Conservation (phyloP, 2,113 vertebrate species). For the Recurvirostra avosetta region DNA sequence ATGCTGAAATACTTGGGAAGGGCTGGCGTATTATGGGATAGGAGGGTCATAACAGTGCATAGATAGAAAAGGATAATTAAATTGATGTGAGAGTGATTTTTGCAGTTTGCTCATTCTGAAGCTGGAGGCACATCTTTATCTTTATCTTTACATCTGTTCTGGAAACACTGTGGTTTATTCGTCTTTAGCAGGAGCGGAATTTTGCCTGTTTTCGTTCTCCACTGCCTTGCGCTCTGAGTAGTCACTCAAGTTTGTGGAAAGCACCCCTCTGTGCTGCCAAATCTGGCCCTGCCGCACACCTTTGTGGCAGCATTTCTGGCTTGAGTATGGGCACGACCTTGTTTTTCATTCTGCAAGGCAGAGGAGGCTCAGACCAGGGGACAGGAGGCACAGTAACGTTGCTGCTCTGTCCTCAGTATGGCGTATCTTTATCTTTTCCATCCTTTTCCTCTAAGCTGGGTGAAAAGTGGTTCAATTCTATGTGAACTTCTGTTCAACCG, state of each 20-base stretch:
- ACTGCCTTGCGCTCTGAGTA: fast-evolving
- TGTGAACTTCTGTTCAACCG: background rate
- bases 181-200: background rate
- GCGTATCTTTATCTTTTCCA: background rate
- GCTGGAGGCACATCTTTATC: background rate
- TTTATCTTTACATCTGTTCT: background rate
- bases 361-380: background rate
- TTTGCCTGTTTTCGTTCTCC: background rate
- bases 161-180: background rate
- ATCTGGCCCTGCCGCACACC: background rate
- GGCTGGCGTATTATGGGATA: background rate
- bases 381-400: background rate
- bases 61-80: background rate
- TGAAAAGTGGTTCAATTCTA: background rate
- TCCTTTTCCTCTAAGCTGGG: background rate
- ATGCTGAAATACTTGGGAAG: background rate
- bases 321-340: background rate
- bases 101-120: background rate
- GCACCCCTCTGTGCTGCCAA: background rate
- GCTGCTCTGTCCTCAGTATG: background rate
- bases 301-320: background rate
- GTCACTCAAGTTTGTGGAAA: background rate
- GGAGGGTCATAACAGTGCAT: background rate
- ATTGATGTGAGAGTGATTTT: background rate
- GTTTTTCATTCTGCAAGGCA: background rate